Conservation (phyloP, 2,888 invertebrate genomes). For the Tipula unca region DNA sequence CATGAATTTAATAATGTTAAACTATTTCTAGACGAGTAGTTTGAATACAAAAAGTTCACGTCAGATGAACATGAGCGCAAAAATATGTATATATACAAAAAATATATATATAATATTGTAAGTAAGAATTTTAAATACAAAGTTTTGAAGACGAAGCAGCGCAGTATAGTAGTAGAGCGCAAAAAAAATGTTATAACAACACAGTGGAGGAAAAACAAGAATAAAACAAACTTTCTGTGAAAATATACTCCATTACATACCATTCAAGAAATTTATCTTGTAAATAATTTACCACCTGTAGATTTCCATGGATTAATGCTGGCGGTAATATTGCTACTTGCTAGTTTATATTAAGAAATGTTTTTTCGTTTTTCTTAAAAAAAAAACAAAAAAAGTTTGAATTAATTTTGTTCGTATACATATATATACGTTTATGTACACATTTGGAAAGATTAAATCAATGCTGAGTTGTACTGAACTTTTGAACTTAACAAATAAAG, state of each 20-base stretch:
- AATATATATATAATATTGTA: neutral
- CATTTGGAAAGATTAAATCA: neutral
- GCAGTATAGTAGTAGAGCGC: neutral
- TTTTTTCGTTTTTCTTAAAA: neutral
- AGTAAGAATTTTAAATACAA: neutral
- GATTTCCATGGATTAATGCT: conserved; percentile 14
- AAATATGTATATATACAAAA: neutral
- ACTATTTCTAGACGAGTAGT: conserved; percentile 8
- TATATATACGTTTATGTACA: too few relatives aligned
- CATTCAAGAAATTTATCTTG: neutral
- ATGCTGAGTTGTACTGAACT: neutral
- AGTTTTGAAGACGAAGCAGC: neutral
- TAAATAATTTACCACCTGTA: conserved; percentile 14
- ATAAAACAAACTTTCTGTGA: neutral
- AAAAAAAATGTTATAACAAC: neutral
- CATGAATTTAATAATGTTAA: neutral
- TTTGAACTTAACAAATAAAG: neutral
- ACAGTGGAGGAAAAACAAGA: neutral
- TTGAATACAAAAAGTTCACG: neutral
- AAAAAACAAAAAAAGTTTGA: neutral
- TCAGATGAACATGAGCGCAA: neutral
- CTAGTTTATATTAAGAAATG: neutral
- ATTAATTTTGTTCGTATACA: conserved; percentile 1
- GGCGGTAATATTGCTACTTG: neutral
- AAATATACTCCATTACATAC: neutral